These are phyloP conservation scores for Stramonita haemastoma DNA, from an alignment of 2,888 invertebrate species.

Conservation along the genomic window DNA sequence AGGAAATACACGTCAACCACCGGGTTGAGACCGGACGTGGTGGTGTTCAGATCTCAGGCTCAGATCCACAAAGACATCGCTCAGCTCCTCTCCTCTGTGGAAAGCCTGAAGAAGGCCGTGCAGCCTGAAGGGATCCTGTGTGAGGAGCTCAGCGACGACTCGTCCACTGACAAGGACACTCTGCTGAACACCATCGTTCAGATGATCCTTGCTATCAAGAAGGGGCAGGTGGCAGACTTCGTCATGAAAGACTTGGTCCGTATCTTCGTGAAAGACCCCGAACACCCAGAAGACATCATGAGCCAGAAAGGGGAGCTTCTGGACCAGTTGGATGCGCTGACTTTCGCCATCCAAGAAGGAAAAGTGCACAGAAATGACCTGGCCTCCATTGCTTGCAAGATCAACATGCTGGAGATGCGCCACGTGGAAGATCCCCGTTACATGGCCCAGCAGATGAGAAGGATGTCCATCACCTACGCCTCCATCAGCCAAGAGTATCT, in stretches of 20 bases:
- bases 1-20: background rate
- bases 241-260: background rate
- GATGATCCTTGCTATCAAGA: background rate
- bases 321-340: background rate
- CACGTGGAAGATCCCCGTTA: slow-evolving; percentile 9
- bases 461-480: background rate
- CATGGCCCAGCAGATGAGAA: slow-evolving; percentile 13
- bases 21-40: no score
- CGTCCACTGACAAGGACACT: background rate
- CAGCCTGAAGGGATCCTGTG: background rate
- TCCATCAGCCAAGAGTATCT: slow-evolving; percentile 4
- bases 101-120: background rate
- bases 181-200: slow-evolving; percentile 18
- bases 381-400: background rate
- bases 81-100: background rate
- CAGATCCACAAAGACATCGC: background rate
- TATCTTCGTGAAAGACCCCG: background rate
- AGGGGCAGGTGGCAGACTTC: background rate
- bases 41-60: background rate
- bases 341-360: background rate
- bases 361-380: background rate
- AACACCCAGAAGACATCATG: background rate
- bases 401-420: background rate
- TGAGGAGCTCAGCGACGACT: background rate
- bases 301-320: background rate